These are phyloP conservation scores for Callimorpha dominula DNA, from an alignment of 2,888 invertebrate genomes.

Conservation along the genomic window DNA sequence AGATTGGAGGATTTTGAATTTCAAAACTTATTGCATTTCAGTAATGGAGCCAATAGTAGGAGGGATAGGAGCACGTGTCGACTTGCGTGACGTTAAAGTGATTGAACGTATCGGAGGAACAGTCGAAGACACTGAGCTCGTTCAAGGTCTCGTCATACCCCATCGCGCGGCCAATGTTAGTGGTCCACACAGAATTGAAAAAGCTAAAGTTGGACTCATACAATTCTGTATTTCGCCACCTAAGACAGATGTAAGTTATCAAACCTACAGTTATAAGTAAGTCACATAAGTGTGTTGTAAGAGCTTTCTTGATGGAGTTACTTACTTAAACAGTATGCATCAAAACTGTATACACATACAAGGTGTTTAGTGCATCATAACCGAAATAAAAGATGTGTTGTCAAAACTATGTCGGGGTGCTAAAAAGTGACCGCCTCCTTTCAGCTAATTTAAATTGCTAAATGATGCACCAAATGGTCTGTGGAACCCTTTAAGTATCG, in stretches of 20 bases:
- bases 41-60: slow-evolving; percentile 85
- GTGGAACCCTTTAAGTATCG: too few relatives aligned
- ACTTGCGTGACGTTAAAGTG: slow-evolving; percentile 98
- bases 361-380: too few relatives aligned
- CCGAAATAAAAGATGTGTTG: too few relatives aligned
- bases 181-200: slow-evolving; percentile 97
- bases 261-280: neutral
- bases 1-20: neutral
- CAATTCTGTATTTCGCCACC: slow-evolving; percentile 99
- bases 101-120: slow-evolving; percentile 98
- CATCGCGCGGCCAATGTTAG: slow-evolving; percentile 95
- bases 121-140: slow-evolving; percentile 98
- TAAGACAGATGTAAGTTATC: slow-evolving; percentile 96
- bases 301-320: too few relatives aligned
- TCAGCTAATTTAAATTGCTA: too few relatives aligned
- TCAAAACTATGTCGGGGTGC: too few relatives aligned
- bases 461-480: too few relatives aligned
- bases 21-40: slow-evolving; percentile 42
- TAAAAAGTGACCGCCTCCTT: too few relatives aligned
- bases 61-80: slow-evolving; percentile 91
- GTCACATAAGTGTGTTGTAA: too few relatives aligned
- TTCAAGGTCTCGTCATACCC: slow-evolving; percentile 98
- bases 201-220: slow-evolving; percentile 99
- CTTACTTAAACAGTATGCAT: too few relatives aligned
- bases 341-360: too few relatives aligned